Evolutionary conservation across 2,797 vertebrate species (phyloP), one percentile per base, ranked within the genome.

Genomic region (Muraenolepis orangiensis): DNA sequence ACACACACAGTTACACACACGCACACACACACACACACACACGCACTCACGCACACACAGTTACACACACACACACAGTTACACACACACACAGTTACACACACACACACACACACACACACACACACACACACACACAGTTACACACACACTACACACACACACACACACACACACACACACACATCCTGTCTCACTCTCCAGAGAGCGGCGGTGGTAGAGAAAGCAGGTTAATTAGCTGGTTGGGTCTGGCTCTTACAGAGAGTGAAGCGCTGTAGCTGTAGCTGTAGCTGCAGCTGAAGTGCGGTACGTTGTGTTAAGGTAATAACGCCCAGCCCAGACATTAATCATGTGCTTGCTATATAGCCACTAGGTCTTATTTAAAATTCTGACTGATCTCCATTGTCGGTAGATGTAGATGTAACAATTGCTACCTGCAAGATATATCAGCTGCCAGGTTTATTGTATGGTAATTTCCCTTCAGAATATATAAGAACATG

Each of bases 201-300:
- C 95, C 76, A 84, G 93, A 93, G 96, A 86, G 86, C 81, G 89
- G 88, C 91, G 81, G 87, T 91, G 80, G 86, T 86, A 87, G 87
- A 87, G 89, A 94, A 92, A 94, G 86, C 92, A 94, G 94, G 93
- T 94, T 96, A 96, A 96, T 97, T 94, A 92, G 93, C 89, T 90
- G 95, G 94, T 95, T 93, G 88, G 88, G 82, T 93, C 87, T 87
- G 91, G 85, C 91, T 90, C 89, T 88, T 85, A 89, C 86, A 90
- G 77, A 87, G 88, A 89, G 76, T 85, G 79, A 70, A 86, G 85
- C 85, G 90, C 79, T 83, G 82, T 80, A 83, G 86, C 90, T 85
- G 87, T 87, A 87, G 81, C 85, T 85, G 81, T 87, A 78, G 82
- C 78, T 81, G 82, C 88, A 88, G 84, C 87, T 82, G 84, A 79